Evolutionary conservation across 2,113 vertebrate genomes (phyloP).

Genomic region (Thymallus thymallus): DNA sequence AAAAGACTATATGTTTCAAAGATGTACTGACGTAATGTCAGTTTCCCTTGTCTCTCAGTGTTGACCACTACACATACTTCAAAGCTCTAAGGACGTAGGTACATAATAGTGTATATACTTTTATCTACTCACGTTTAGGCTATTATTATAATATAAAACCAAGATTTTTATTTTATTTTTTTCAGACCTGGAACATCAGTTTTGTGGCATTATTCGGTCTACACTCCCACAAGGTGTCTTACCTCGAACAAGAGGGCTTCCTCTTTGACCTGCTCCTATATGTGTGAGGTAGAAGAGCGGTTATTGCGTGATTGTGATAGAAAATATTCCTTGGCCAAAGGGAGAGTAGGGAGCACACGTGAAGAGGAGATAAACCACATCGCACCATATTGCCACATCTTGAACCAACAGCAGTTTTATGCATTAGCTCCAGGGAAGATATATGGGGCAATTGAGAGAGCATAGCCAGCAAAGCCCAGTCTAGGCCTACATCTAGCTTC

Average conservation of each 20-base stretch:
- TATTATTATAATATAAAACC: background rate
- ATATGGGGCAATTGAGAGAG: slow-evolving; percentile 20
- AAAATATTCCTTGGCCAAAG: background rate
- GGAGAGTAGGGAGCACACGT: slow-evolving; percentile 13
- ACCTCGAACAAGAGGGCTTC: no score
- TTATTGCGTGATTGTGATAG: background rate
- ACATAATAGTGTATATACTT: no score
- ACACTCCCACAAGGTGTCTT: no score
- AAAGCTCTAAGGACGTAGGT: no score
- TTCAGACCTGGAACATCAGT: background rate
- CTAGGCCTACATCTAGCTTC: background rate
- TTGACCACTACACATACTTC: no score
- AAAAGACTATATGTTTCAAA: no score
- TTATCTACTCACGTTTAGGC: background rate
- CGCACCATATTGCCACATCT: slow-evolving; percentile 1
- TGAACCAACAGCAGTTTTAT: slow-evolving; percentile 31
- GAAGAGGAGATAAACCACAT: slow-evolving; percentile 20
- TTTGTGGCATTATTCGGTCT: no score
- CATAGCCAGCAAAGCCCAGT: background rate
- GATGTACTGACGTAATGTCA: no score
- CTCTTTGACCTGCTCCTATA: no score
- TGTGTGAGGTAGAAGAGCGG: background rate
- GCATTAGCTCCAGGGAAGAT: slow-evolving; percentile 20
- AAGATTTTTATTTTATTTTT: no score
- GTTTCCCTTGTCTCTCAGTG: no score